Conservation (phyloP, 1,140 invertebrate species). For the Magallana angulata region DNA sequence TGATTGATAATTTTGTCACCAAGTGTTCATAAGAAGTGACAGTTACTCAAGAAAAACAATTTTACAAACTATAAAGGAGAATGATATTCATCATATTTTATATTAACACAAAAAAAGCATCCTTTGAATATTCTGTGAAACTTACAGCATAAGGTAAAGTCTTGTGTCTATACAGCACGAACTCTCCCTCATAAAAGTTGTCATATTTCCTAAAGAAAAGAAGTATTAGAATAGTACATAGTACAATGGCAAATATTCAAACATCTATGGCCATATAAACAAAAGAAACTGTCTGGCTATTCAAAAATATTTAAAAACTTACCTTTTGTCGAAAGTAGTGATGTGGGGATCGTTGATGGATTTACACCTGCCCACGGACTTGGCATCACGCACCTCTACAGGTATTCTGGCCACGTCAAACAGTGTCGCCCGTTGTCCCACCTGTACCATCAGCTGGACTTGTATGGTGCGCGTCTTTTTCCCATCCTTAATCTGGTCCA, state of each 20-base stretch:
- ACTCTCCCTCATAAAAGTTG: constrained; percentile 72
- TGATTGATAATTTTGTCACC: no score
- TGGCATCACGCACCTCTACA: constrained; percentile 57
- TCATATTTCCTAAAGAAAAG: constrained; percentile 68
- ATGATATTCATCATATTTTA: background rate
- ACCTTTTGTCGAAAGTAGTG: constrained; percentile 71
- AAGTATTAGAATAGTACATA: background rate
- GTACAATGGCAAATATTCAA: no score
- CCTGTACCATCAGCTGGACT: constrained; percentile 28
- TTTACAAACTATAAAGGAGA: background rate
- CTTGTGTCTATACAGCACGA: constrained; percentile 70
- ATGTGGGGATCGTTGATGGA: constrained; percentile 75
- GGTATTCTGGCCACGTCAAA: constrained; percentile 49
- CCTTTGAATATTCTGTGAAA: background rate
- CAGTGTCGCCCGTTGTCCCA: background rate
- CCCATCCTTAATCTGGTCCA: constrained; percentile 62
- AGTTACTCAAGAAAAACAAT: background rate
- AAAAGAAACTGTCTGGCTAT: background rate
- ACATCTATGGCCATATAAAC: no score
- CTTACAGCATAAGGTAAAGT: constrained; percentile 67
- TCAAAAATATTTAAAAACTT: constrained; percentile 10
- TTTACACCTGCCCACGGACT: constrained; percentile 62
- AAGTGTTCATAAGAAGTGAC: background rate
- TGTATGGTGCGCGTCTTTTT: constrained; percentile 42
- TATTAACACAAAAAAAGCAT: background rate